A percentile compares a stretch with the other conserved stretches of the same genome.
Conservation (phyloP, 1,140 invertebrate genomes). For the Euwallacea fornicatus region DNA sequence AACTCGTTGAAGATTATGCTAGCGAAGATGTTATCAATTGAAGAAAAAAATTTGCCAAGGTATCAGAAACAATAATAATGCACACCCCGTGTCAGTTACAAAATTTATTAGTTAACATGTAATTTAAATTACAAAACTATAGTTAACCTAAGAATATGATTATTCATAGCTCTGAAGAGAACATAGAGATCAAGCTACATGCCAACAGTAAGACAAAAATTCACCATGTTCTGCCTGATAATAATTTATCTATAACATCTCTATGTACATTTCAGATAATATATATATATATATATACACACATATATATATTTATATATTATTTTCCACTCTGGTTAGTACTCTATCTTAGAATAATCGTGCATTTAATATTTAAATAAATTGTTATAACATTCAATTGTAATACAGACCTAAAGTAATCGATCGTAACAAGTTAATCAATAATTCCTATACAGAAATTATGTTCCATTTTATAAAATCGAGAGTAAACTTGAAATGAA, state of each 20-base stretch:
- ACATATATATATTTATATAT: background rate
- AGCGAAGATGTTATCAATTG: too few relatives aligned
- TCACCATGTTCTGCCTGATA: background rate
- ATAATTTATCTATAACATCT: background rate
- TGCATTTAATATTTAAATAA: background rate
- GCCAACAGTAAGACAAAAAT: background rate
- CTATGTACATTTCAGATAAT: constrained; percentile 5
- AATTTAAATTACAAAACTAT: constrained; percentile 18
- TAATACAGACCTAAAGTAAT: background rate
- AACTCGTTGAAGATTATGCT: too few relatives aligned
- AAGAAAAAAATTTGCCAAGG: too few relatives aligned
- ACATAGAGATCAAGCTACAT: constrained; percentile 12
- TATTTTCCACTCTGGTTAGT: constrained; percentile 11
- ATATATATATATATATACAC: background rate
- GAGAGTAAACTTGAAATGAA: background rate
- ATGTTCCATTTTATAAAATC: too few relatives aligned
- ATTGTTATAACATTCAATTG: constrained; percentile 2
- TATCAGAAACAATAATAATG: background rate
- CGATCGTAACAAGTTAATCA: background rate
- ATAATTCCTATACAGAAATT: background rate
- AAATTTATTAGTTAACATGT: constrained; percentile 19
- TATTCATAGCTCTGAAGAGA: background rate
- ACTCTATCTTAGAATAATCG: constrained; percentile 4
- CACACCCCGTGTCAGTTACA: background rate
- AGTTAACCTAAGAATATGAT: constrained; percentile 9